Evolutionary conservation across 2,888 invertebrate genomes (phyloP).

Genomic region (Cheilosia vulpina): DNA sequence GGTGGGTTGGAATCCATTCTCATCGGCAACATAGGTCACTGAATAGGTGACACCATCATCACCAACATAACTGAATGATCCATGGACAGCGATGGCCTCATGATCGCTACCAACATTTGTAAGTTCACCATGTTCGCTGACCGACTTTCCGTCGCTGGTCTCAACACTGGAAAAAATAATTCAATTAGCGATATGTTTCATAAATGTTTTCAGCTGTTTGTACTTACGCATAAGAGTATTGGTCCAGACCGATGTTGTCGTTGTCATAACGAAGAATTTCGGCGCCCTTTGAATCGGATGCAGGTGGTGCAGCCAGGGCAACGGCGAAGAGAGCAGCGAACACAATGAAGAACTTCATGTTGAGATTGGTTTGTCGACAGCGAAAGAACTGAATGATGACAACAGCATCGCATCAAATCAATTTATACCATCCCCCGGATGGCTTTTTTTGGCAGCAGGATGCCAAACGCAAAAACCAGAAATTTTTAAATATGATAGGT

Average conservation of each 20-base stretch:
- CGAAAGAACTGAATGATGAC: background rate
- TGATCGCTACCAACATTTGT: slow-evolving; percentile 75
- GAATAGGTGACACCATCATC: slow-evolving; percentile 84
- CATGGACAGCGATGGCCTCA: background rate
- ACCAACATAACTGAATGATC: background rate
- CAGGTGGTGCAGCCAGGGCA: background rate
- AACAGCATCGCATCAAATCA: background rate
- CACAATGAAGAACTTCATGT: slow-evolving; percentile 10
- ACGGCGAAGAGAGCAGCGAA: slow-evolving; percentile 18
- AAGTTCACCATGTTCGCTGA: slow-evolving; percentile 58
- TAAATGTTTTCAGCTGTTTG: background rate
- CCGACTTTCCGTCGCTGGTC: slow-evolving; percentile 2
- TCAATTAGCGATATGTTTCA: background rate
- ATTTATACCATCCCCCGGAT: background rate
- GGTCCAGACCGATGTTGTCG: background rate
- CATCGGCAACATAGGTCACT: slow-evolving; percentile 81
- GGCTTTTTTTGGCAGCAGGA: background rate
- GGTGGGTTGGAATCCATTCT: slow-evolving; percentile 79
- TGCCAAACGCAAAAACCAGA: background rate
- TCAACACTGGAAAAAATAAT: background rate
- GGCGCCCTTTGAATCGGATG: background rate
- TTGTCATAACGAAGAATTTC: background rate
- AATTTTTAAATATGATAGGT: background rate
- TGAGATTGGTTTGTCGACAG: slow-evolving; percentile 1
- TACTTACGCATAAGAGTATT: background rate